Evolutionary conservation across 2,113 vertebrate species (phyloP), one percentile per base, ranked within the genome.

Genomic region (Periophthalmus modestus): DNA sequence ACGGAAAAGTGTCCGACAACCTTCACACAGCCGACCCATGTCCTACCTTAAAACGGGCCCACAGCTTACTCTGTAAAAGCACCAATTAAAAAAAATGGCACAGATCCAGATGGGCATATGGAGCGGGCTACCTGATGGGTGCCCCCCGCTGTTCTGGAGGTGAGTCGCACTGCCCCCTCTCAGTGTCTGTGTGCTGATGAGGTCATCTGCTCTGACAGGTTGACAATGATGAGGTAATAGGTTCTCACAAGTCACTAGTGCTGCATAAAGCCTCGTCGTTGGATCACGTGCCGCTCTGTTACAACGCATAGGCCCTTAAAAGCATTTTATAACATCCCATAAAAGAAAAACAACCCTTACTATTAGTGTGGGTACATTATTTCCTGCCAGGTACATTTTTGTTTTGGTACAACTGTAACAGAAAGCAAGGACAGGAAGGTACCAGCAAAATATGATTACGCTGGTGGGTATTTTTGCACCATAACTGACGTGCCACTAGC

Each of bases 21-120:
- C 16, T 34, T 63, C 61, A 36, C 16, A 36, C 7, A 7, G 61
- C 23, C n/a, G n/a, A n/a, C n/a, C n/a, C 23, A 4, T 84, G 80
- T 54, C 72, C 81, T 73, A 76, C 66, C 72, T 67, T 54, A 34
- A 79, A 84, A 59, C 77, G 19, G 19, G 73, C 67, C 73, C 19
- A 43, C 74, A 73, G 72, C 75, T 79, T 69, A 71, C 71, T 47
- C 79, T 87, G 66, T 75, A 74, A 78, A 80, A 68, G 71, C 74
- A 66, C 81, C 89, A 87, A 90, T 91, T 88, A 89, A 88, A 88
- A 88, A 88, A 72, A 48, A 43, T 66, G 55, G 23, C 19, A 46
- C 54, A 61, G 70, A 58, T 58, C 28, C 58, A 73, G 71, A 57
- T 19, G 1, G 13, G 79, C 89, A 90, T 88, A 87, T 81, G 82